Base-by-base conservation (phyloP, 2,888 invertebrate species). In the Oscheius sp. region DNA sequence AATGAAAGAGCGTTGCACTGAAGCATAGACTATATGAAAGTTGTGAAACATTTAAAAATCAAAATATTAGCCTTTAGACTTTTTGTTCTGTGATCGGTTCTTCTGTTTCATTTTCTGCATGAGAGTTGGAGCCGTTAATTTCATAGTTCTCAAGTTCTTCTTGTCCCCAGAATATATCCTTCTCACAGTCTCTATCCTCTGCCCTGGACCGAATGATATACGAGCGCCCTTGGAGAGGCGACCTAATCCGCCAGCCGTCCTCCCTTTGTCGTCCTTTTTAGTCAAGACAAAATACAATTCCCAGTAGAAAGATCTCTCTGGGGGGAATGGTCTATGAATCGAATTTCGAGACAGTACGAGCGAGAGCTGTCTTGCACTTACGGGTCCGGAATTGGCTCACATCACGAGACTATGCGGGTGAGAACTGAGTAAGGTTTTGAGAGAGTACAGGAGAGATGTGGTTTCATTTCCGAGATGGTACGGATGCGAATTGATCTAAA, bases 141-240 rank as follows among this genome's bases (percentile, higher is more conserved):
- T 21, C 21, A 21, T 21, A 21, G 21, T 21, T 42, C 42, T 7
- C 42, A 42, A 42, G 7, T 55, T 21, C 55, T 29, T n/a, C 13
- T 1, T 58, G 58, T 37, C 59, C 59, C 35, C 35, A 10, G 35
- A 32, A 7, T 33, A 35, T 60, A 2, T 11, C 58, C 32, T 33
- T 37, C 59, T 13, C 29, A 60, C 32, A 29, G 32, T 60, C 35
- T 60, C 33, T 32, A 3, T 21, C 9, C 7, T 55, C 21, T 9
- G 5, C 32, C 55, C 21, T 21, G 21, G 21, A 21, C 21, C 13
- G 35, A 7, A 35, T 60, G 59, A 60, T 60, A 60, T 60, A 60
- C 59, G 59, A 60, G 59, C 59, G 59, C 59, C 59, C 59, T 60
- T 60, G 59, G 59, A 60, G 59, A 35, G 42, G 42, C 53, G 29